These are phyloP conservation scores for Steinernema scapterisci DNA, from an alignment of 2,888 invertebrate genomes.

Conservation along the genomic window DNA sequence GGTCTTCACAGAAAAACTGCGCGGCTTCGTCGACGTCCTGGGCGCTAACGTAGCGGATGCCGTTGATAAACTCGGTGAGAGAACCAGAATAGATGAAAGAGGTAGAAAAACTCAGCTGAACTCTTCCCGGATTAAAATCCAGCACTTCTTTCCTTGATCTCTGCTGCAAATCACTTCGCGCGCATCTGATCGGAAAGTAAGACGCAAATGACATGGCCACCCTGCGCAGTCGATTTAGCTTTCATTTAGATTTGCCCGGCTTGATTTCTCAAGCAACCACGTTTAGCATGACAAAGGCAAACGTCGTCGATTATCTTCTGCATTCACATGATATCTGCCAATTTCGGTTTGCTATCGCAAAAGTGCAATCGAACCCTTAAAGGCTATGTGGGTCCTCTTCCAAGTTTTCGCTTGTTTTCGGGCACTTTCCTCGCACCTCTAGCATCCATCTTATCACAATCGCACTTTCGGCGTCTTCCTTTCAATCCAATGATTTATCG, in stretches of 20 bases:
- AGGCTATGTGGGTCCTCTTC: too few relatives aligned
- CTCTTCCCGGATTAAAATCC: conserved; percentile 34
- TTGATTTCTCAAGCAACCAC: too few relatives aligned
- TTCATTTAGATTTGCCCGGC: too few relatives aligned
- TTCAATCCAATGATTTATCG: not conserved
- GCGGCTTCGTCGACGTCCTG: conserved; percentile 36
- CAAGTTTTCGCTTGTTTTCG: too few relatives aligned
- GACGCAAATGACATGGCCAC: conserved; percentile 76
- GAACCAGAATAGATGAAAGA: too few relatives aligned
- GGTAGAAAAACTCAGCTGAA: not conserved
- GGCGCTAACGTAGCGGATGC: conserved; percentile 38
- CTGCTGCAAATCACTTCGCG: conserved; percentile 46
- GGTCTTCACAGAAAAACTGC: conserved; percentile 26
- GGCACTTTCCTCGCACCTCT: too few relatives aligned
- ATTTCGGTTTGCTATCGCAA: too few relatives aligned
- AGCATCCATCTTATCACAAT: not conserved
- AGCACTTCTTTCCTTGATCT: conserved; percentile 33
- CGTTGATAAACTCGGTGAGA: conserved; percentile 34
- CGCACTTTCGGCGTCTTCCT: not conserved
- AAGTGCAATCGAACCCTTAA: too few relatives aligned
- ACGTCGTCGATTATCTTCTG: too few relatives aligned
- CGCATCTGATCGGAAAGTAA: conserved; percentile 70
- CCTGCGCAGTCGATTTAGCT: too few relatives aligned
- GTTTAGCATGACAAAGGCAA: too few relatives aligned
- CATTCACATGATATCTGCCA: too few relatives aligned